Evolutionary conservation across 2,113 vertebrate species (phyloP), one percentile per base, ranked within the genome.

Genomic region (Leucopsar rothschildi): DNA sequence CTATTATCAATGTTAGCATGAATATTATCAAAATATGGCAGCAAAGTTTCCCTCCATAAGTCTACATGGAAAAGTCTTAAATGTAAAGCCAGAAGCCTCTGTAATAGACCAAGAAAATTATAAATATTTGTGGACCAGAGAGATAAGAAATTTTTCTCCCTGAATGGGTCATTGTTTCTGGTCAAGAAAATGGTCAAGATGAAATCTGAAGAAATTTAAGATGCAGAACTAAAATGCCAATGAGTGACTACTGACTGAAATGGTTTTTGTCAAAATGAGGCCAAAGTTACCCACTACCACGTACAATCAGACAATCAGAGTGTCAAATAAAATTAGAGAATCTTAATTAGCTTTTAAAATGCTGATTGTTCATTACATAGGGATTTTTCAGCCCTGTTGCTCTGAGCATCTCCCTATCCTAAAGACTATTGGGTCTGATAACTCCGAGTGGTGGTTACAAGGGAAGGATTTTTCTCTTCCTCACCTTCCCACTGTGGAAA

Each of bases 241-340:
- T 0, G 8, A 23, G 14, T 47, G 24, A 73, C 73, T 50, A 28
- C 11, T 16, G 42, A 39, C 10, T 14, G 9, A 10, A 33, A 73
- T 55, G 18, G 5, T 31, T 77, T 87, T 61, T 33, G 24, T 37
- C 37, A 86, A 6, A 0, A 0, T 33, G 35, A 12, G 17, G 21
- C 23, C 56, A 57, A 73, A 77, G 39, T 61, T 63, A 29, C 18
- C 20, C 31, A 12, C 16, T 47, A 20, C 18, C 18, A 5, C 0
- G 2, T 42, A 24, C 23, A 40, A 16, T 27, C 39, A 69, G 45
- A 65, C n/a, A 73, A 44, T 31, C 33, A 45, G 15, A 24, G 11
- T 5, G 3, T 28, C 60, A 52, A 59, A 28, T 18, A 66, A 88
- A 77, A 71, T 52, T 27, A 52, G 5, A 37, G 31, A 53, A 37